Evolutionary conservation across 1,140 invertebrate genomes (phyloP).

Genomic region (Leptopilina clavipes): DNA sequence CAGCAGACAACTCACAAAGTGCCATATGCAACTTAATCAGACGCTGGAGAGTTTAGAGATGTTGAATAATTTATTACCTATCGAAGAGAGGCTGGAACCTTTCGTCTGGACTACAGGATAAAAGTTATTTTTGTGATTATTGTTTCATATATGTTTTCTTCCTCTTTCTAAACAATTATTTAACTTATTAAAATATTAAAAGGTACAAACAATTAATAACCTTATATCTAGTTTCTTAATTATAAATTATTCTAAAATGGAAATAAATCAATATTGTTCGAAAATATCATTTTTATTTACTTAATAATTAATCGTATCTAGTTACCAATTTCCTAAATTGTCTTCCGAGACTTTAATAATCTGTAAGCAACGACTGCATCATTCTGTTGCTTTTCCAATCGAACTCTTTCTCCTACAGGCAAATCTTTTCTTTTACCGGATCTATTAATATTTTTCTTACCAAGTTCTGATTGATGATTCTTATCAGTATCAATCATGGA

Average conservation of each 20-base stretch:
- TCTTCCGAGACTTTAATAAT: slow-evolving; percentile 69
- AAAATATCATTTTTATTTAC: not conserved
- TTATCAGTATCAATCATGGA: slow-evolving; percentile 67
- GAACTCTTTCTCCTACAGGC: slow-evolving; percentile 74
- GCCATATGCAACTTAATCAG: slow-evolving; percentile 88
- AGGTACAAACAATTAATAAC: not conserved
- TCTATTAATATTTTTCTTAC: slow-evolving; percentile 63
- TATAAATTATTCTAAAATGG: slow-evolving; percentile 44
- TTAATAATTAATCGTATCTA: not conserved
- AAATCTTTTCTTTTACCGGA: slow-evolving; percentile 78
- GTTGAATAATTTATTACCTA: slow-evolving; percentile 88
- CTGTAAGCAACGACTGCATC: slow-evolving; percentile 79
- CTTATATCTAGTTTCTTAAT: slow-evolving; percentile 48
- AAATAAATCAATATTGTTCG: slow-evolving; percentile 32
- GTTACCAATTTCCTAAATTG: not conserved
- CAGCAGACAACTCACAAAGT: slow-evolving; percentile 84
- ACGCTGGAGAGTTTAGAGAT: slow-evolving; percentile 89
- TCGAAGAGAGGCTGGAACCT: slow-evolving; percentile 89
- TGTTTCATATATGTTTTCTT: not conserved
- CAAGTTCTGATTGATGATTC: slow-evolving; percentile 33
- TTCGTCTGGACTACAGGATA: slow-evolving; percentile 92
- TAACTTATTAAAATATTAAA: not conserved
- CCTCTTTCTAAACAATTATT: not conserved
- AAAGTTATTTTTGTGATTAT: slow-evolving; percentile 46
- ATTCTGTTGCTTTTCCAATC: slow-evolving; percentile 77